These are phyloP conservation scores for Drosophila dunni DNA, from an alignment of 1,140 invertebrate genomes.

Conservation along the genomic window DNA sequence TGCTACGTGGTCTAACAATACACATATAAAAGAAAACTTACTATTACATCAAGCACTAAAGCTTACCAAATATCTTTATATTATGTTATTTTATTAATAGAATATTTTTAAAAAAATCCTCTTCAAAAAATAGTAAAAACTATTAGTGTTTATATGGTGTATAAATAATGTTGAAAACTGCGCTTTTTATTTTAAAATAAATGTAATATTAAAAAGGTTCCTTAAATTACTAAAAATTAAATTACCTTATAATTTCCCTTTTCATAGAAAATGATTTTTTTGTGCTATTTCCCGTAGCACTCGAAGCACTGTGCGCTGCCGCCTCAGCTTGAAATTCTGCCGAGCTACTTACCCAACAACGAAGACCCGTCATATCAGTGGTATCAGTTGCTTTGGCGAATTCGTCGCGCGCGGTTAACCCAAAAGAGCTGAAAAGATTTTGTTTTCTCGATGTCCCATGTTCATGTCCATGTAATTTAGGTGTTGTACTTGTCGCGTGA, in stretches of 20 bases:
- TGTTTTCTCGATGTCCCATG: conserved; percentile 47
- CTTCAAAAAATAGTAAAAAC: no score
- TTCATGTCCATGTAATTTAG: conserved; percentile 54
- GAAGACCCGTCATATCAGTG: conserved; percentile 78
- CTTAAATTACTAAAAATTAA: no score
- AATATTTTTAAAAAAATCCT: no score
- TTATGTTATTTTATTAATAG: no score
- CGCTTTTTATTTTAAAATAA: no score
- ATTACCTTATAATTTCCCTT: no score
- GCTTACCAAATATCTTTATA: background rate
- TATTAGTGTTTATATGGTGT: no score
- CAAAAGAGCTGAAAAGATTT: conserved; percentile 42
- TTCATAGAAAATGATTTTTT: no score
- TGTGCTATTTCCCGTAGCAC: conserved; percentile 9
- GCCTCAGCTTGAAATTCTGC: conserved; percentile 54
- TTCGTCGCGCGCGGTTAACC: conserved; percentile 68
- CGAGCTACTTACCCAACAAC: conserved; percentile 62
- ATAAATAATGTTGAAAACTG: no score
- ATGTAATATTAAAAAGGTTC: no score
- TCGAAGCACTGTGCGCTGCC: conserved; percentile 51
- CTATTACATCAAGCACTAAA: no score
- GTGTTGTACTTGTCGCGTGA: conserved; percentile 30
- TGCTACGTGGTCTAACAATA: background rate
- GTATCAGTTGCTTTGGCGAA: conserved; percentile 81
- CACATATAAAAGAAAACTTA: background rate